phyloP scores from a whole-genome alignment of 2,888 invertebrate genomes.

The Charanyca ferruginea region DNA sequence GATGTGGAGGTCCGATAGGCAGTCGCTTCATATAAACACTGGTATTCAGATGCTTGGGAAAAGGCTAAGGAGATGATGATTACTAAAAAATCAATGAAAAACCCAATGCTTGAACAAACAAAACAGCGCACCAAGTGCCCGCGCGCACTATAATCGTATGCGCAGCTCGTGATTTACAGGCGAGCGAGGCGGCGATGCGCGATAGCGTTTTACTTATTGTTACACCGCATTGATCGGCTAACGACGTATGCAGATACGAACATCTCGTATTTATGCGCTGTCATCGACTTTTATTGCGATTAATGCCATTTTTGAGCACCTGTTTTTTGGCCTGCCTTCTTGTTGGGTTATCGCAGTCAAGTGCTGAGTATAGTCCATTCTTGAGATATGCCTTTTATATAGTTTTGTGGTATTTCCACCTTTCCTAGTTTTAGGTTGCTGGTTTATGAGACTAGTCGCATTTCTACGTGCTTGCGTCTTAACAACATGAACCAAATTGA shows the following conservation, averaged over 20 bases:
- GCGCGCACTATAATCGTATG: slow-evolving; percentile 66
- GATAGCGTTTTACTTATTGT: slow-evolving; percentile 86
- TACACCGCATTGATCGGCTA: slow-evolving; percentile 78
- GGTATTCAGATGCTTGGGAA: no score
- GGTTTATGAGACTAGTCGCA: not conserved
- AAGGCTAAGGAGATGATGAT: no score
- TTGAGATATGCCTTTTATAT: not conserved
- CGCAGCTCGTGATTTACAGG: slow-evolving; percentile 79
- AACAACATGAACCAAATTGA: not conserved
- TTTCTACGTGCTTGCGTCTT: not conserved
- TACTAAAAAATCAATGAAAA: slow-evolving; percentile 18
- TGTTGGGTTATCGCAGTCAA: no score
- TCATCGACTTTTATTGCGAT: slow-evolving; percentile 81
- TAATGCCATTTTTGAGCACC: slow-evolving; percentile 70
- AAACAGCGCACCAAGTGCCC: slow-evolving; percentile 50
- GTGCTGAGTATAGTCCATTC: not conserved
- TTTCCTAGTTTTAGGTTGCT: not conserved
- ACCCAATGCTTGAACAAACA: slow-evolving; percentile 36
- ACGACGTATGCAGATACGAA: slow-evolving; percentile 73
- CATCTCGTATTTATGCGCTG: slow-evolving; percentile 76
- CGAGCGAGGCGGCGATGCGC: slow-evolving; percentile 74
- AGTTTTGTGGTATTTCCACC: not conserved
- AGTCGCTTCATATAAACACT: no score
- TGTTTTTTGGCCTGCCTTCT: slow-evolving; percentile 55
- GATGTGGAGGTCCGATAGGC: no score